Evolutionary conservation across 2,113 vertebrate genomes (phyloP), one percentile per base, ranked within the genome.

Genomic region (Gila orcuttii): DNA sequence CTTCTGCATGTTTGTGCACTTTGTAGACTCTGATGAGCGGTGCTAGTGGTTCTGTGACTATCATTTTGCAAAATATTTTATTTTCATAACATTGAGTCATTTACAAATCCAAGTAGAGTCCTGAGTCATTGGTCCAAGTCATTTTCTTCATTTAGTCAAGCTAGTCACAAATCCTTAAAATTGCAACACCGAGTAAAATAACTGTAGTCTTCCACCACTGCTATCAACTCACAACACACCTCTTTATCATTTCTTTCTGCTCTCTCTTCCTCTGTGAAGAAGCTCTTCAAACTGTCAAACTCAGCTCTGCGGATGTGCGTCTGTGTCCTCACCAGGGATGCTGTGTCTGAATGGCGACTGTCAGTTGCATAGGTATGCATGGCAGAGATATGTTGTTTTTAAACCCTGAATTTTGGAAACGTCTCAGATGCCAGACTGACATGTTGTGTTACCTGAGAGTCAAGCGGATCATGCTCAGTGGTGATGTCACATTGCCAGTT

Each of bases 301-400:
- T 52, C 42, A 68, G 79, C 60, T 82, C 9, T 42, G 36, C 11
- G 36, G 19, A 23, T 42, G 36, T 39, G 33, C 33, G 81, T 83
- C 23, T 9, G n/a, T 75, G 47, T 77, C 23, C 33, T 31, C 68
- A 52, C 59, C 31, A 4, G 57, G 42, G 36, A 23, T 21, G 23
- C 45, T 28, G 62, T 69, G 69, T 84, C 85, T 88, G 87, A 86
- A 84, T 75, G 85, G 66, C 42, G 45, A 76, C 68, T 84, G 69
- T 88, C 68, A 64, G 78, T 47, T 68, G 52, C 13, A 79, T 66
- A 68, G 80, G 62, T 75, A 78, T 77, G 57, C 59, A 71, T 47
- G 28, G 82, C 31, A 9, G 69, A 84, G 71, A 86, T 79, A 75
- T 12, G 55, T 36, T 66, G 31, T 68, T 52, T 82, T 80, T 71